Conservation (phyloP, 1,140 invertebrate species). For the Meloidogyne floridensis region DNA sequence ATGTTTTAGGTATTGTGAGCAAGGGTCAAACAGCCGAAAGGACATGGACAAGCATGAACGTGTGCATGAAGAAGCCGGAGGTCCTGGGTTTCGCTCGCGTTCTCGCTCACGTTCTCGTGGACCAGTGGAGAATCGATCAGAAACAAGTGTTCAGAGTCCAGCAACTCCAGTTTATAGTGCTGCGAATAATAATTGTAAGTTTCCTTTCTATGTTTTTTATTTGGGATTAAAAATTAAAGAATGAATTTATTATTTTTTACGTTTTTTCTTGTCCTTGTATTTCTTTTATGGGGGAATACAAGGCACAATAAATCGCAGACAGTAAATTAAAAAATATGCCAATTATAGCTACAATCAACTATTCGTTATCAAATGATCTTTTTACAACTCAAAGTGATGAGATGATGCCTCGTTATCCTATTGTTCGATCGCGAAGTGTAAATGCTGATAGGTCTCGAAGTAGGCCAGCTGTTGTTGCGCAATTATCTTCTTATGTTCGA, state of each 20-base stretch:
- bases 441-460: background rate
- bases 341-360: no score
- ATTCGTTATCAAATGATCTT: background rate
- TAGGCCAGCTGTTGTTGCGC: background rate
- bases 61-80: background rate
- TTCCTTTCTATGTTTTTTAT: no score
- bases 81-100: background rate
- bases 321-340: no score
- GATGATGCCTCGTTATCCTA: background rate
- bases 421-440: background rate
- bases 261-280: no score
- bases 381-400: background rate
- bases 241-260: no score
- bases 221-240: no score
- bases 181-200: background rate
- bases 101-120: background rate
- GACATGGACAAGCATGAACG: background rate
- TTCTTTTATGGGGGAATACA: no score
- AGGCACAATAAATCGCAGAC: no score
- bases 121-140: background rate
- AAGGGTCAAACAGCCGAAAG: background rate
- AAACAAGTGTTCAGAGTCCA: background rate
- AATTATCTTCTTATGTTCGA: background rate
- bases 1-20: background rate
- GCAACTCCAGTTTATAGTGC: background rate